These are phyloP conservation scores for Luidia sarsii DNA, from an alignment of 53 echinoderm and acorn worm species.

Conservation along the genomic window DNA sequence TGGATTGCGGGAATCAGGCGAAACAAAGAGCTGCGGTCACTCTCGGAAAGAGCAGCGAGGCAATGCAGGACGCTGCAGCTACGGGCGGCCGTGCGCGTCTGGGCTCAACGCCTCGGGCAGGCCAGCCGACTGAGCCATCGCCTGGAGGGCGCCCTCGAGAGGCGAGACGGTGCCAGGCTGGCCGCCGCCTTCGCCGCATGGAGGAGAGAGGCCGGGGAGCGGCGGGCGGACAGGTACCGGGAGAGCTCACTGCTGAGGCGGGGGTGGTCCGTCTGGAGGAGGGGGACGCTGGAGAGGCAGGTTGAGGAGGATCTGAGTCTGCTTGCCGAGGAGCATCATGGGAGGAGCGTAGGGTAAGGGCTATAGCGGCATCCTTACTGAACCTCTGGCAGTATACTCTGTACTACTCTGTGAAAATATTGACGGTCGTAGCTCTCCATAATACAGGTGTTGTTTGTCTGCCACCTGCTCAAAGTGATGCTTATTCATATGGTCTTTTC, in stretches of 20 bases:
- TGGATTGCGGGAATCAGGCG: conserved; percentile 1
- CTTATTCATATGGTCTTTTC: no score
- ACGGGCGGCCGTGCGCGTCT: neutral
- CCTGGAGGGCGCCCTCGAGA: conserved; percentile 24
- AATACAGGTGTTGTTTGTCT: no score
- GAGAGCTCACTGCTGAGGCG: conserved; percentile 15
- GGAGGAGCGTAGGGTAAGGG: conserved; percentile 27
- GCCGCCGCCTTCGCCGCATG: conserved; percentile 34
- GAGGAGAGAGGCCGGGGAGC: conserved; percentile 15
- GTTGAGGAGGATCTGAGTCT: conserved; percentile 36
- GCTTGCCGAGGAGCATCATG: conserved; percentile 36
- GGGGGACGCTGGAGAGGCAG: conserved; percentile 32
- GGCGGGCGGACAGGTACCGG: conserved; percentile 6
- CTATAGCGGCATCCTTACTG: no score
- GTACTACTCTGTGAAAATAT: no score
- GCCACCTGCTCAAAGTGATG: no score
- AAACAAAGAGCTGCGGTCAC: neutral
- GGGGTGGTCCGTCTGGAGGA: conserved; percentile 36
- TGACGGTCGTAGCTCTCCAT: no score
- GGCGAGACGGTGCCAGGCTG: conserved; percentile 33
- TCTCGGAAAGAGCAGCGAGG: neutral
- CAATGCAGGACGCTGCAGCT: neutral
- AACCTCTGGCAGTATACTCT: no score
- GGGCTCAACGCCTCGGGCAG: neutral
- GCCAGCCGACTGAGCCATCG: neutral